Evolutionary conservation across 2,113 vertebrate genomes (phyloP), one percentile per base, ranked within the genome.

Genomic region (Halichoerus grypus): DNA sequence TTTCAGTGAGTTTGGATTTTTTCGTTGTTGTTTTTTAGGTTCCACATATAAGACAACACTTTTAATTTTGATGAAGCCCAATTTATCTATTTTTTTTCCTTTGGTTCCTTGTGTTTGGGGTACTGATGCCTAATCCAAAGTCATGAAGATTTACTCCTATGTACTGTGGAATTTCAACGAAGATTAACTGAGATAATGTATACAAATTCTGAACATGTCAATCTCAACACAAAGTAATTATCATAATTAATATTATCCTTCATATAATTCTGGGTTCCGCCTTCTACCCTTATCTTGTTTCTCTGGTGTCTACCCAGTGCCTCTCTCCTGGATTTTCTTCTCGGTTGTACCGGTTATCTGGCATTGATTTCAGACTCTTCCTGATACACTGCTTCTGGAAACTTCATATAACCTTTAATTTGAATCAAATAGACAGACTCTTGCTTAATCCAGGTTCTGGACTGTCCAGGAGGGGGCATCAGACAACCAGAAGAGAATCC

Each of bases 401-500:
- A 83, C 5, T 26, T 77, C 4, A 26, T 7, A 16, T 31, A 31
- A 67, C 16, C 11, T 61, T 91, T 13, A 67, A 63, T 82, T 57
- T 61, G 33, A 74, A 92, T 63, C 49, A 81, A 77, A 24, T 28
- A 59, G 63, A 16, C 46, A 36, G 81, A 74, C 57, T 59, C 4
- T 87, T 85, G 16, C 61, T 95, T 88, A 90, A 49, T 31, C 51
- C 24, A 82, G 31, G 15, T 39, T 81, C 53, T 81, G 39, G 33
- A 79, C 16, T 85, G 39, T 80, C 93, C 95, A 97, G 96, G 24
- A 97, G 74, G 61, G 92, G 97, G 95, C 91, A 91, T 74, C 65
- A 93, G 88, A 93, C 24, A 93, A 76, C 42, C 24, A 95, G 71
- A 53, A 96, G 69, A 97, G 67, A 93, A 76, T 31, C 1, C 46